Conservation (phyloP, 2,888 invertebrate genomes). For the Tiliacea citrago region DNA sequence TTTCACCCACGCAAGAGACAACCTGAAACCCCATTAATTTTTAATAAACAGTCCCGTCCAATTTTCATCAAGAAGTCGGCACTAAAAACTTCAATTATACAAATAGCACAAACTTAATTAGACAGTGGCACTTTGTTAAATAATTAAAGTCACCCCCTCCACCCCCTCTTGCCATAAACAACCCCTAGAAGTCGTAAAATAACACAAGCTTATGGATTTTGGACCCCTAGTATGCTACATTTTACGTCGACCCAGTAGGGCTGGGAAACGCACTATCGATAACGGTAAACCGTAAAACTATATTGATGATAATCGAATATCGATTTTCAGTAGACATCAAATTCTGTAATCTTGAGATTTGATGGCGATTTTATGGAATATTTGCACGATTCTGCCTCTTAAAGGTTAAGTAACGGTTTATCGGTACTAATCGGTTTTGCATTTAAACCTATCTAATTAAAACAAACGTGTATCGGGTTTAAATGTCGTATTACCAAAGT, state of each 20-base stretch:
- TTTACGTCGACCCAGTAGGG: slow-evolving; percentile 62
- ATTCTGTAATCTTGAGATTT: slow-evolving; percentile 43
- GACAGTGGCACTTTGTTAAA: slow-evolving; percentile 69
- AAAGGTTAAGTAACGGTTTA: slow-evolving; percentile 49
- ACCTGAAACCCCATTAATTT: slow-evolving; percentile 1
- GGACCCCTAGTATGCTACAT: slow-evolving; percentile 63
- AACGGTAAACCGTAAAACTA: slow-evolving; percentile 53
- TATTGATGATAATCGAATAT: slow-evolving; percentile 61
- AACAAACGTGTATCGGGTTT: slow-evolving; percentile 54
- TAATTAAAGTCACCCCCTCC: slow-evolving; percentile 73
- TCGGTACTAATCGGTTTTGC: slow-evolving; percentile 51
- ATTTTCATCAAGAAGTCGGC: slow-evolving; percentile 39
- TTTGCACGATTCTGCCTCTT: slow-evolving; percentile 51
- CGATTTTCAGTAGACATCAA: slow-evolving; percentile 42
- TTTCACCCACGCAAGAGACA: slow-evolving; percentile 20
- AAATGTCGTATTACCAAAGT: slow-evolving; percentile 54
- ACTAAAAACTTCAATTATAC: slow-evolving; percentile 66
- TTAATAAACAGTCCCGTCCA: slow-evolving; percentile 39
- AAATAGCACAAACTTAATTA: slow-evolving; percentile 67
- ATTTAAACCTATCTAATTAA: slow-evolving; percentile 56
- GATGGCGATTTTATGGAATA: slow-evolving; percentile 49
- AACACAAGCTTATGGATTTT: slow-evolving; percentile 73
- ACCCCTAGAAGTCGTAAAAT: slow-evolving; percentile 79
- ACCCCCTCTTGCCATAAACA: slow-evolving; percentile 73
- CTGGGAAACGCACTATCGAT: slow-evolving; percentile 59